Base-by-base conservation (phyloP, 2,113 vertebrate genomes). In the Pelusios castaneus region DNA sequence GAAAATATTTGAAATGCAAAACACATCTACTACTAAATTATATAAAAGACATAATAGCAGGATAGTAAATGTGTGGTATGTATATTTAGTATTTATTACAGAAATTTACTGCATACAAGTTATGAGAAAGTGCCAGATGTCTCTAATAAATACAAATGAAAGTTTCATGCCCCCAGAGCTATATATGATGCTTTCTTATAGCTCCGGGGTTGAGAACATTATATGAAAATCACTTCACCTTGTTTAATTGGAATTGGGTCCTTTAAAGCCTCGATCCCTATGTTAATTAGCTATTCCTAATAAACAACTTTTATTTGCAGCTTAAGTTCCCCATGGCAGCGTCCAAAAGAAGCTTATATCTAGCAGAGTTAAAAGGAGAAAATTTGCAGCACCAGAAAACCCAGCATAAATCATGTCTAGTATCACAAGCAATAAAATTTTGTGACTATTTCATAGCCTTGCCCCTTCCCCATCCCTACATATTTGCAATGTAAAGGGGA, bases 81-180 rank as follows among this genome's bases (percentile, higher is more conserved):
- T 94, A 94, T 94, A 95, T 95, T 95, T 92, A 84, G 89, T 92
- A 94, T 95, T 96, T 96, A 96, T 96, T 95, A 91, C 54, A 93
- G 67, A 95, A 93, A 91, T 92, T 91, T 89, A 92, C n/a, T 86
- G 83, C 85, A 91, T 92, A 91, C 88, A 94, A 95, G 95, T 95
- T 92, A 84, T 79, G 88, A 95, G 87, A 17, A 96, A 89, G 29
- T 92, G 83, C 54, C 92, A 96, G 90, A 96, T 94, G 87, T 85
- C 84, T 67, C 83, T 91, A 95, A 91, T 96, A 92, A 96, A 94
- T 90, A 94, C 86, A 67, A 89, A 84, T 93, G 78, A 88, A 84
- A 17, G n/a, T 80, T 95, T 93, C 70, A 60, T 92, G 80, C 24
- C 76, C 81, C n/a, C 38, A 91, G 54, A 96, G 85, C 78, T 87